Conservation (phyloP, 2,888 invertebrate species). For the Odontomyia ornata region DNA sequence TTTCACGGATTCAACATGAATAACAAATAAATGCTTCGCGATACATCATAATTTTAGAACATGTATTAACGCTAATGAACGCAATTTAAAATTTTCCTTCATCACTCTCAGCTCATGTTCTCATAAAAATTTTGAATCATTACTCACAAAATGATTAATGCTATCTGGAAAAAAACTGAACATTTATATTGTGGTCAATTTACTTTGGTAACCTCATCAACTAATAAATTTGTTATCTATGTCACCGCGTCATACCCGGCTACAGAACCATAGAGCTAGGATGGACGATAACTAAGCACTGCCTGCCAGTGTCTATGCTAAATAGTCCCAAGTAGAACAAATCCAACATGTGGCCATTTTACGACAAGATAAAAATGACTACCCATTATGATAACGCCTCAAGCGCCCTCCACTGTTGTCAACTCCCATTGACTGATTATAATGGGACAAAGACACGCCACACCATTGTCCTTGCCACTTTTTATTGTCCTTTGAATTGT, state of each 20-base stretch:
- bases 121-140: not conserved
- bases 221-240: conserved; percentile 18
- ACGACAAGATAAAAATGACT: conserved; percentile 44
- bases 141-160: not conserved
- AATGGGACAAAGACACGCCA: conserved; percentile 34
- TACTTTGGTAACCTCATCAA: not conserved
- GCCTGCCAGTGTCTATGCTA: conserved; percentile 12
- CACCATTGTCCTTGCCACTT: conserved; percentile 28
- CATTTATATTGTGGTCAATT: conserved; percentile 12
- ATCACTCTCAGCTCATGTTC: too few species aligned
- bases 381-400: conserved; percentile 37
- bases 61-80: too few species aligned
- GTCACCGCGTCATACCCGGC: not conserved
- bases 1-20: too few species aligned
- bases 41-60: too few species aligned
- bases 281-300: not conserved
- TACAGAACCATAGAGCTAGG: not conserved
- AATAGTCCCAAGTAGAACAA: not conserved
- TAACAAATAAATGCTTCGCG: too few species aligned
- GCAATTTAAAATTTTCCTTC: too few species aligned
- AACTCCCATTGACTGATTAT: conserved; percentile 10
- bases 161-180: not conserved
- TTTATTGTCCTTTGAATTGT: not conserved
- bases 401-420: conserved; percentile 17
- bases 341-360: conserved; percentile 38